Evolutionary conservation across 2,888 invertebrate genomes (phyloP), one percentile per base, ranked within the genome.

Genomic region (Aporophyla nigra): DNA sequence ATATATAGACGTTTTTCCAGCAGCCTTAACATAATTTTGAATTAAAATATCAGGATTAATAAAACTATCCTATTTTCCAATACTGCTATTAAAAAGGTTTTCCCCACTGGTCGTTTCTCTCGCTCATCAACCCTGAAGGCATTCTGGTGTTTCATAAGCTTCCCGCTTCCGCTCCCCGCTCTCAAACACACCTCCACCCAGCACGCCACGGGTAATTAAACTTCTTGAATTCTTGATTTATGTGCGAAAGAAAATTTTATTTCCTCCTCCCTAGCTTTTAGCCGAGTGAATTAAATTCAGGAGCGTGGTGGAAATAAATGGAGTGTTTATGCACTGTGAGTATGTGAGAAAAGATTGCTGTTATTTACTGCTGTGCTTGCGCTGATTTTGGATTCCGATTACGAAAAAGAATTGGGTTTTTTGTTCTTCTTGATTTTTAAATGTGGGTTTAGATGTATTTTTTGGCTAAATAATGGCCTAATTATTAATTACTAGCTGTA

Each of bases 151-250:
- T 24, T 43, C 21, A 73, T 27, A 72, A 59, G 59, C 40, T 33
- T 5, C 1, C 27, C 75, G 54, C 56, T 21, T 2, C 33, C 71
- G 76, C 74, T 84, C 2, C 19, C 56, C 76, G 70, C 78, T 78
- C 7, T 19, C 72, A 69, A 56, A 0, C 49, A 10, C 33, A 79
- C 76, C 77, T 66, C 10, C 6, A 1, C 53, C n/a, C 49, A 73
- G 69, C 12, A 73, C 71, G 65, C 80, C 71, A 83, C 79, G 85
- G 87, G 86, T 84, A 88, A 88, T 88, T 86, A 86, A 88, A 88
- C 87, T 86, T 85, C 83, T 88, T 86, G 76, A 88, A 84, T 84
- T 82, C 83, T 79, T 87, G 85, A 87, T 84, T 87, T 85, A 76
- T 81, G 82, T 61, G 71, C 63, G 54, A 86, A 87, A 87, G 86